These are phyloP conservation scores for Sarcophaga carnaria DNA, from an alignment of 2,888 invertebrate species.

Conservation along the genomic window DNA sequence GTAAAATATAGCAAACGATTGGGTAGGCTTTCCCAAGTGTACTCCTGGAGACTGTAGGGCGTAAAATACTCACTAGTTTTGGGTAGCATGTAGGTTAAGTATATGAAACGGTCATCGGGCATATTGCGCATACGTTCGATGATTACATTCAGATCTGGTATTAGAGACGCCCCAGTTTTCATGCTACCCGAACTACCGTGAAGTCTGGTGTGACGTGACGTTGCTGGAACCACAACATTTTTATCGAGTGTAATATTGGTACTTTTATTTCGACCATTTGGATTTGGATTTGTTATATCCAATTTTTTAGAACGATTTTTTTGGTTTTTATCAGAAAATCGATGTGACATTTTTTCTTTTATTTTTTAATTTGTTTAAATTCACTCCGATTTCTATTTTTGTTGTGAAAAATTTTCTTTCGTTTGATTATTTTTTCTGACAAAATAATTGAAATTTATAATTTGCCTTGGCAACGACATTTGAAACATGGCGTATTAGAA, in stretches of 20 bases:
- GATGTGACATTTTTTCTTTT: conserved; percentile 18
- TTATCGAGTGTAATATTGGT: not conserved
- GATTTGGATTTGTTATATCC: conserved; percentile 54
- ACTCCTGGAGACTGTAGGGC: conserved; percentile 90
- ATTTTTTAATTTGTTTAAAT: not conserved
- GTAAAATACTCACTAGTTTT: conserved; percentile 88
- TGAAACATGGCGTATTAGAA: too few species aligned
- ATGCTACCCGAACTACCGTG: conserved; percentile 19
- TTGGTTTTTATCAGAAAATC: conserved; percentile 56
- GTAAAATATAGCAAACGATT: conserved; percentile 89
- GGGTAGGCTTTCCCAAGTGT: conserved; percentile 86
- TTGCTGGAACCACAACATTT: not conserved
- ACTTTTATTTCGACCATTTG: conserved; percentile 46
- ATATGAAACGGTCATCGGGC: conserved; percentile 86
- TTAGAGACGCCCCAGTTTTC: conserved; percentile 77
- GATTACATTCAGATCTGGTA: conserved; percentile 77
- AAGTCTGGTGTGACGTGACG: not conserved
- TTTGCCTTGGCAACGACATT: conserved; percentile 45
- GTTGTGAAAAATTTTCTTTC: conserved; percentile 2
- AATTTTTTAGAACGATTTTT: conserved; percentile 59
- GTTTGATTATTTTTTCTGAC: conserved; percentile 1
- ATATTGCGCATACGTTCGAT: conserved; percentile 83
- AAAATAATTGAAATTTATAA: not conserved
- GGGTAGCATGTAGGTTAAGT: conserved; percentile 89
- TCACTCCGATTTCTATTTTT: not conserved